Evolutionary conservation across 2,888 invertebrate species (phyloP).

Genomic region (Emesis russula): DNA sequence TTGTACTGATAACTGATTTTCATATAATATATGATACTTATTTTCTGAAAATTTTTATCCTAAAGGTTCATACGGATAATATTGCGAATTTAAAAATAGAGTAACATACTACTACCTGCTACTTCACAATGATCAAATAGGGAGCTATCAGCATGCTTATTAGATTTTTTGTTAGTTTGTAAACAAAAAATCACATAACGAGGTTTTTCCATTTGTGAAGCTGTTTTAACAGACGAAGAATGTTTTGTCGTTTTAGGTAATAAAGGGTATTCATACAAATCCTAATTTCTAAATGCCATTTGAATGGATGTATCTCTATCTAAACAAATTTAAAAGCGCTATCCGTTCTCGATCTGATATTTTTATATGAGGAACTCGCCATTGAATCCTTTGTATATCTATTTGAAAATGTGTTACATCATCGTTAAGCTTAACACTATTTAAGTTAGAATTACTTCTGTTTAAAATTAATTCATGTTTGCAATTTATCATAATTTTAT

Average conservation of each 20-base stretch:
- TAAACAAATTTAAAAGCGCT: background rate
- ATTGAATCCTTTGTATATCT: background rate
- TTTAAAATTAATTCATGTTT: background rate
- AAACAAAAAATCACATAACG: background rate
- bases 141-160: background rate
- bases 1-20: too few relatives aligned
- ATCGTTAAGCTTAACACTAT: background rate
- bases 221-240: background rate
- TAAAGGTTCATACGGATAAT: too few relatives aligned
- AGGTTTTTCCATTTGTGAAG: background rate
- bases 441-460: constrained; percentile 9
- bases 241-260: background rate
- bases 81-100: too few relatives aligned
- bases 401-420: constrained; percentile 4
- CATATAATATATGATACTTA: too few relatives aligned
- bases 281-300: background rate
- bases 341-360: background rate
- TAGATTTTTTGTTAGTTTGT: background rate
- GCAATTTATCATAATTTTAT: constrained; percentile 9
- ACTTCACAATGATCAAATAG: background rate
- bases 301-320: background rate
- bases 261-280: background rate
- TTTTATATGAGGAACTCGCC: background rate
- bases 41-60: too few relatives aligned
- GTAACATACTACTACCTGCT: too few relatives aligned